phyloP scores from a whole-genome alignment of 2,888 invertebrate species.

The Lamellibrachia columna region DNA sequence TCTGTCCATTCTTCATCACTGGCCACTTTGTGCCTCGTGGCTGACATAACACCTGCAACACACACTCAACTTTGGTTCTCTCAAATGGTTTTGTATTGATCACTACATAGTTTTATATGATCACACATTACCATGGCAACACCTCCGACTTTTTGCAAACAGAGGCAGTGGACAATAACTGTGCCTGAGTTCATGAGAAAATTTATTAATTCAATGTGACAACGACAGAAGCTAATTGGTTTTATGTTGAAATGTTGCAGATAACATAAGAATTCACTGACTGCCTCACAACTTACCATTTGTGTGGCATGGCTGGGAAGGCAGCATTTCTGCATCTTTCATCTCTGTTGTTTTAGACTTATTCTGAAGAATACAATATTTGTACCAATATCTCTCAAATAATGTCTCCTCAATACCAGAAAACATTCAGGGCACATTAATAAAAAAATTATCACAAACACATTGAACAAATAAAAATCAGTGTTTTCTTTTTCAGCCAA shows the following conservation, averaged over 20 bases:
- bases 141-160: background rate
- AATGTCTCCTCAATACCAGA: background rate
- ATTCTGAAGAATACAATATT: background rate
- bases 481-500: too few relatives aligned
- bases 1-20: slow-evolving; percentile 4
- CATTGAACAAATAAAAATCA: too few relatives aligned
- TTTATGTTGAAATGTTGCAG: background rate
- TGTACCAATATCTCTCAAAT: background rate
- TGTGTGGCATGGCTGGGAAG: background rate
- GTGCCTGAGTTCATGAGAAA: background rate
- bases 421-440: background rate
- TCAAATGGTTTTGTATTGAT: background rate
- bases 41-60: background rate
- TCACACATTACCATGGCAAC: too few relatives aligned
- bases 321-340: background rate
- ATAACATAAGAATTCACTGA: background rate
- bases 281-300: background rate
- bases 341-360: background rate
- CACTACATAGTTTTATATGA: too few relatives aligned
- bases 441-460: too few relatives aligned
- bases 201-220: too few relatives aligned
- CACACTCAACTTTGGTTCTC: background rate
- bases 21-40: background rate
- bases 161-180: background rate
- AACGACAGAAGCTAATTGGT: background rate